Base-by-base conservation (phyloP, 2,888 invertebrate genomes). In the Hypolimnas misippus region DNA sequence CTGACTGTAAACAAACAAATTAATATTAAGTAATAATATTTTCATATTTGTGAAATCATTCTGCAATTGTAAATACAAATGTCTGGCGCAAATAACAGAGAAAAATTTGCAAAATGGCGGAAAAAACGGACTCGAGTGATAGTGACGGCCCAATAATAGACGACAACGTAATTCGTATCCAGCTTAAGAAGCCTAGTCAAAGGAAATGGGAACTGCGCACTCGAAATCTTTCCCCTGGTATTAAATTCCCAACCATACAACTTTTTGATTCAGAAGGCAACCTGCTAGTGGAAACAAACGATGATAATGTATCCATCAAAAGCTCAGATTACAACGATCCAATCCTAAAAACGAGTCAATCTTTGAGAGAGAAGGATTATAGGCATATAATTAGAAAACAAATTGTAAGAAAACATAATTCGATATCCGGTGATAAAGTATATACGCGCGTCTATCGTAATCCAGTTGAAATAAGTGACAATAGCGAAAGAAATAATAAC, bases 191-290 rank as follows among this genome's bases (percentile, higher is more conserved):
- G 80, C 93, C 94, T 52, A 90, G 85, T 75, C 92, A 93, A 70
- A 93, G 93, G 84, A 93, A 93, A 83, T 94, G 94, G 94, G 93
- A 94, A 80, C 80, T 94, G 69, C 91, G 94, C 49, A 94, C 94
- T 40, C 92, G 94, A 70, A 94, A 94, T 82, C 93, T 93, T 61
- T 94, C 94, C 60, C 94, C 93, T 42, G 92, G 93, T 73, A 87
- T 94, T 67, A 83, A 83, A 73, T 89, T 94, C 71, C 94, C 94
- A 33, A 92, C 92, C 62, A 93, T 94, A 79, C 94, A 94, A 81
- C 92, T 94, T 69, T 94, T 93, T 79, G 93, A 94, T 84, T 92
- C 93, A 76, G 94, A 93, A 71, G 94, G 94, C 70, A 92, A 93
- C 81, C 86, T 94, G 57, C 86, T 94, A 69, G 89, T 94, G 29